Evolutionary conservation across 2,797 vertebrate genomes (phyloP), one percentile per base, ranked within the genome.

Genomic region (Numenius phaeopus): DNA sequence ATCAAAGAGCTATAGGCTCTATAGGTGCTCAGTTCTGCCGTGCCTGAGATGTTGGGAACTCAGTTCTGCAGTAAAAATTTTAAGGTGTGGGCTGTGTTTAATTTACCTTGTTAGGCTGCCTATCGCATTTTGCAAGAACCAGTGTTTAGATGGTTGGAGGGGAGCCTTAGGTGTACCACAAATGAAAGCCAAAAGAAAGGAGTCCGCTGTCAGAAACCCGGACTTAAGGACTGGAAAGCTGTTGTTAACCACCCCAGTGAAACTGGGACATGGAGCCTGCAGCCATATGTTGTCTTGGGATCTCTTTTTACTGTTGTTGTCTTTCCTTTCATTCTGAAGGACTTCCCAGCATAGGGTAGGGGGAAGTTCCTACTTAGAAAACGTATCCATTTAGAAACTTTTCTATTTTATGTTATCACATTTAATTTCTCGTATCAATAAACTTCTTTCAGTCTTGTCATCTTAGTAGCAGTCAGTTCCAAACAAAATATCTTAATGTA

Each of bases 401-500:
- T 46, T 69, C 10, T 52, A 15, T 50, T 64, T 77, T 5, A 58
- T 75, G 20, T 22, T 58, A 40, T 14, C 30, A 7, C 12, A 10
- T 50, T 88, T 77, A 37, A 57, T 46, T 87, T 87, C 27, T 39
- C 64, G 4, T 54, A 62, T 50, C 46, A 77, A 52, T 84, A 92
- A 83, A 75, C 30, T 47, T 59, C 15, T 75, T 89, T 88, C 46
- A 69, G 39, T 40, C 30, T 87, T 83, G 42, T 79, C 62, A 42
- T 71, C 75, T 49, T 40, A 29, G 39, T 22, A 58, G 54, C 52
- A 87, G 46, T 58, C 26, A 27, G 21, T 50, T 87, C 29, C 72
- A 90, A 69, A 87, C 8, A 59, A 32, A 87, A 50, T 64, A 23
- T 14, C 69, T 8, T 94, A 94, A 93, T 80, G 32, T 44, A 85